A percentile compares a stretch with the other conserved stretches of the same genome.
Evolutionary conservation across 2,888 invertebrate species (phyloP).

Genomic region (Apantesis nais): DNA sequence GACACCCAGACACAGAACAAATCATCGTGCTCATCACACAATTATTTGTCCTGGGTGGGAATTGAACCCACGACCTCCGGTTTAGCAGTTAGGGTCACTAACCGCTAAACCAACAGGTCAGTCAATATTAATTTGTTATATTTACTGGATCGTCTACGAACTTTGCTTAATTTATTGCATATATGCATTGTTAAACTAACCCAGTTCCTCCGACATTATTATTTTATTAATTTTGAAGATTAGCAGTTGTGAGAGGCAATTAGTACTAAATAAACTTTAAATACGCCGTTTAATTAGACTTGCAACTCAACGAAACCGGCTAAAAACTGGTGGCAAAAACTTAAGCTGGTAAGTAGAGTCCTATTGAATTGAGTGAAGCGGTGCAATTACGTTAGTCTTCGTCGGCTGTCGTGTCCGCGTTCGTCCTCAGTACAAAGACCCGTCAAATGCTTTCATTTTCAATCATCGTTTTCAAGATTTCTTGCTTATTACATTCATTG

Average conservation of each 20-base stretch:
- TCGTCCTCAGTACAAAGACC: conserved; percentile 44
- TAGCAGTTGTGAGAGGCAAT: conserved; percentile 59
- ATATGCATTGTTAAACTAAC: conserved; percentile 48
- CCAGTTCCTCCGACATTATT: conserved; percentile 54
- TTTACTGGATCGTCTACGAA: conserved; percentile 41
- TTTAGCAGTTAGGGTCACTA: too few relatives aligned
- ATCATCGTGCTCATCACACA: too few relatives aligned
- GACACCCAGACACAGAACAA: too few relatives aligned
- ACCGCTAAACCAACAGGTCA: too few relatives aligned
- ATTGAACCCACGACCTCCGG: too few relatives aligned
- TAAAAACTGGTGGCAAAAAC: conserved; percentile 49
- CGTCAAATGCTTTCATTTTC: conserved; percentile 52
- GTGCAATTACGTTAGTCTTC: conserved; percentile 55
- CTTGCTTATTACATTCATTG: conserved; percentile 48
- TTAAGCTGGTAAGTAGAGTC: conserved; percentile 50
- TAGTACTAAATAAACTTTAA: conserved; percentile 60
- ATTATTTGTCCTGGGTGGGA: too few relatives aligned
- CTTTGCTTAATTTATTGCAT: conserved; percentile 50
- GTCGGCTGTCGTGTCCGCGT: conserved; percentile 29
- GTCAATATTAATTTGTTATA: conserved; percentile 30
- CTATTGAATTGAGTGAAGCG: conserved; percentile 52
- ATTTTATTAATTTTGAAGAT: conserved; percentile 62
- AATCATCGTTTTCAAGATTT: conserved; percentile 52
- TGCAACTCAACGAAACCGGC: conserved; percentile 42
- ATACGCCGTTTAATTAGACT: conserved; percentile 53